phyloP scores from a whole-genome alignment of 30 jellyfish, hydroid and myxozoan species.

The Cassiopea andromeda region DNA sequence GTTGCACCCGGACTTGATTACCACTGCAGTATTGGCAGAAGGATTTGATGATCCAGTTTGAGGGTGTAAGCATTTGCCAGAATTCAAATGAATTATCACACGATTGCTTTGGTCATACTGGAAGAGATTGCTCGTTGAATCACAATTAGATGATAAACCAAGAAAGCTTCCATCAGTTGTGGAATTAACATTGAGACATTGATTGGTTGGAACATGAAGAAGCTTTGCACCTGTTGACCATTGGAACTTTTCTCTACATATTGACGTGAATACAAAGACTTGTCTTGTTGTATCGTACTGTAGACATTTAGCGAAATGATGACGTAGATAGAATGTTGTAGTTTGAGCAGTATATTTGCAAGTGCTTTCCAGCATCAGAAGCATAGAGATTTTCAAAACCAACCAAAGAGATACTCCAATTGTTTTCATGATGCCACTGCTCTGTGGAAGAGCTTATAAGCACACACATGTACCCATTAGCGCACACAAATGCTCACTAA shows the following conservation, averaged over 20 bases:
- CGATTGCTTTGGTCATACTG: neutral
- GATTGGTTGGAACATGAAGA: constrained; percentile 1
- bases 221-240: constrained; percentile 12
- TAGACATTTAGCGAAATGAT: constrained; percentile 12
- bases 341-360: neutral
- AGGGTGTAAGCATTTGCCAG: constrained; percentile 5
- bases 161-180: constrained; percentile 1
- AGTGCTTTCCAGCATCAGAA: neutral
- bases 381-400: neutral
- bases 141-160: constrained; percentile 1
- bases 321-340: constrained; percentile 12
- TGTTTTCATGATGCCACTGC: neutral
- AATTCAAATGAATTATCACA: neutral
- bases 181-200: neutral
- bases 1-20: neutral
- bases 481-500: too few relatives aligned
- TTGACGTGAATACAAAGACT: neutral
- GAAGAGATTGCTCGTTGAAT: neutral
- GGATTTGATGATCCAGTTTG: neutral
- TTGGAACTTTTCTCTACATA: constrained; percentile 20
- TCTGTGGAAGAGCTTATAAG: neutral
- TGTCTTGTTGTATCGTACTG: neutral
- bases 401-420: neutral
- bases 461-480: too few relatives aligned
- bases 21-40: neutral